Conservation (phyloP, 2,888 invertebrate species). For the Pyrochroa serraticornis region DNA sequence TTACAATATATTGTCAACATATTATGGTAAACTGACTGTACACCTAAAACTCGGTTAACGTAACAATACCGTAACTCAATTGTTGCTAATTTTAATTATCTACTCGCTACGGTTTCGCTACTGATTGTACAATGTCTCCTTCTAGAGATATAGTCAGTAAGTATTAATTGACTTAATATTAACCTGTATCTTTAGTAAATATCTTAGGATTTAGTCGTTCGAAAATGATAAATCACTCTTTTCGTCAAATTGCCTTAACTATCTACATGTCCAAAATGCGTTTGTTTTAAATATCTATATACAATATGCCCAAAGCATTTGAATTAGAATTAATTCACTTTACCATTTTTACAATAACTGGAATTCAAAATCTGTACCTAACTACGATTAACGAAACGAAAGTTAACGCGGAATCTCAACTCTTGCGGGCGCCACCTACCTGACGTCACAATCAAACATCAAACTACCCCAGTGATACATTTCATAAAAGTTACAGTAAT, state of each 20-base stretch:
- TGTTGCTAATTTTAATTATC: conserved; percentile 4
- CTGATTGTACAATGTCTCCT: conserved; percentile 40
- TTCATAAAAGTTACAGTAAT: too few relatives aligned
- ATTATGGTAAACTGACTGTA: conserved; percentile 1
- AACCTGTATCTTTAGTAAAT: conserved; percentile 38
- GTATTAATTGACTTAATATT: conserved; percentile 49
- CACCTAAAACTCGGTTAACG: not conserved
- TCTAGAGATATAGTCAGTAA: conserved; percentile 27
- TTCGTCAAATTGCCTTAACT: conserved; percentile 5
- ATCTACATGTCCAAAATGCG: conserved; percentile 18
- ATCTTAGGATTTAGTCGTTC: conserved; percentile 14
- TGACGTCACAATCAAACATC: not conserved
- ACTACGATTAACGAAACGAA: not conserved
- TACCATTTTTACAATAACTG: conserved; percentile 38
- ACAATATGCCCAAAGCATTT: conserved; percentile 30
- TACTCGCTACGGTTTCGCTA: conserved; percentile 14
- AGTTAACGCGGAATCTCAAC: not conserved
- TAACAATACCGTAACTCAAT: conserved; percentile 10
- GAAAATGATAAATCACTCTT: conserved; percentile 6
- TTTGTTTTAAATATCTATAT: conserved; percentile 23
- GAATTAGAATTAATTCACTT: conserved; percentile 50
- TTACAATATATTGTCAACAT: conserved; percentile 27
- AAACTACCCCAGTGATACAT: not conserved
- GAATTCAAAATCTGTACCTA: not conserved
- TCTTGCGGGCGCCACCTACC: not conserved